These are phyloP conservation scores for Toxostoma redivivum DNA, from an alignment of 2,113 vertebrate genomes.

Conservation along the genomic window DNA sequence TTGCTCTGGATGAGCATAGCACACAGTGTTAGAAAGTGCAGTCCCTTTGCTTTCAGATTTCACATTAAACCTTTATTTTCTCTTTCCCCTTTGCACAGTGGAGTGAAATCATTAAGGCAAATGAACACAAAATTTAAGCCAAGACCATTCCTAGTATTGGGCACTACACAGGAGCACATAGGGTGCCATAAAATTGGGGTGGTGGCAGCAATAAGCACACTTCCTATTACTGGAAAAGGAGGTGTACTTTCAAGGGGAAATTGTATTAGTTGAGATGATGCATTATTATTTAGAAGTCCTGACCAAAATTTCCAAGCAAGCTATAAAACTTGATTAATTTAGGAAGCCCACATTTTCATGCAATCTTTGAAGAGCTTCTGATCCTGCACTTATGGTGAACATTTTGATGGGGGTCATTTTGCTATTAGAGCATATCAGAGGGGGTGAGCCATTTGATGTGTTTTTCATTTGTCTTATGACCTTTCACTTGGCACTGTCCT, in stretches of 20 bases:
- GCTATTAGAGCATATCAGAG: slow-evolving; percentile 10
- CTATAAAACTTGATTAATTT: slow-evolving; percentile 59
- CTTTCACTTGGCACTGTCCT: slow-evolving; percentile 41
- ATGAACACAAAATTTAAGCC: background rate
- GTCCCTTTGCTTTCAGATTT: slow-evolving; percentile 36
- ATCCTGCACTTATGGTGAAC: background rate
- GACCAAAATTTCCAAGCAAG: slow-evolving; percentile 52
- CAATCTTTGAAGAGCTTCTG: slow-evolving; percentile 39
- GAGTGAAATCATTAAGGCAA: slow-evolving; percentile 21
- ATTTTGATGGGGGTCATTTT: slow-evolving; percentile 33
- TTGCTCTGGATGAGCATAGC: slow-evolving; percentile 25
- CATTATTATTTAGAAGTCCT: slow-evolving; percentile 19
- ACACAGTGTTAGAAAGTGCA: background rate
- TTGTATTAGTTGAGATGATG: slow-evolving; percentile 31
- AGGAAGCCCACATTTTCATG: slow-evolving; percentile 33
- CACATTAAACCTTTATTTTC: slow-evolving; percentile 51
- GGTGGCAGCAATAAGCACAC: slow-evolving; percentile 12
- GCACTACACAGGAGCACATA: background rate
- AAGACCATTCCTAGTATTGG: background rate
- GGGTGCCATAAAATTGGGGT: slow-evolving; percentile 18
- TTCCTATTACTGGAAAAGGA: slow-evolving; percentile 60
- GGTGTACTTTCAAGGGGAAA: slow-evolving; percentile 39
- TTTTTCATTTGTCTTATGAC: slow-evolving; percentile 52
- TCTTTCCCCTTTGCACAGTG: background rate
- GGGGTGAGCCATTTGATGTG: slow-evolving; percentile 28